These are phyloP conservation scores for Fissipunctia ypsillon DNA, from an alignment of 2,888 invertebrate species.

Conservation along the genomic window DNA sequence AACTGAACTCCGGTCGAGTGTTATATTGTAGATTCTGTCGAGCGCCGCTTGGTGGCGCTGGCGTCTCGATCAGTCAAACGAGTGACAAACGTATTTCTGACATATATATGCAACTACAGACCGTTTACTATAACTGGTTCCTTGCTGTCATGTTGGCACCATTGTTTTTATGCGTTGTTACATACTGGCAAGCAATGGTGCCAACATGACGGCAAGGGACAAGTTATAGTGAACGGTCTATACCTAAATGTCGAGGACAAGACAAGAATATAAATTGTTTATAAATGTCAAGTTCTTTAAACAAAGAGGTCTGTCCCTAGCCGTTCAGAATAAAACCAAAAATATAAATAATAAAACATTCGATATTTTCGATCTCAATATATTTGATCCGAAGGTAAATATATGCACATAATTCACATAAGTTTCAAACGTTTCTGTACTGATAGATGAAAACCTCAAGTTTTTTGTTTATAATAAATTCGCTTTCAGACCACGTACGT, in stretches of 20 bases:
- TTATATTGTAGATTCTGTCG: too few relatives aligned
- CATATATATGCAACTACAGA: too few relatives aligned
- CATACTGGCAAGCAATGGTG: too few relatives aligned
- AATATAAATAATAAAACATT: slow-evolving; percentile 45
- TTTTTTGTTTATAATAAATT: slow-evolving; percentile 76
- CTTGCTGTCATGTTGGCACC: too few relatives aligned
- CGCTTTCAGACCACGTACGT: slow-evolving; percentile 80
- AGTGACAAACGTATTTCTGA: too few relatives aligned
- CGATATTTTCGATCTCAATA: slow-evolving; percentile 55
- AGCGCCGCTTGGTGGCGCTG: too few relatives aligned
- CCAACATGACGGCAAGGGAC: too few relatives aligned
- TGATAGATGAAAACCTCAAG: slow-evolving; percentile 68
- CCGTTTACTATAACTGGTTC: too few relatives aligned
- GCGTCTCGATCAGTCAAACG: too few relatives aligned
- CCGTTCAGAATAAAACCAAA: slow-evolving; percentile 19
- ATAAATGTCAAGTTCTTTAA: slow-evolving; percentile 27
- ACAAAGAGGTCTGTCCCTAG: neutral
- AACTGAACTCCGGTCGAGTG: too few relatives aligned
- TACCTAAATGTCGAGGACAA: neutral
- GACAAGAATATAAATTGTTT: slow-evolving; percentile 30
- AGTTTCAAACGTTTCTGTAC: slow-evolving; percentile 51
- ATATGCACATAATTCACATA: slow-evolving; percentile 64
- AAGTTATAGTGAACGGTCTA: too few relatives aligned
- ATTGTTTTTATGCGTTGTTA: too few relatives aligned
- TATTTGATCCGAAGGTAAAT: slow-evolving; percentile 52